These are phyloP conservation scores for Hydropotes inermis DNA, from an alignment of 2,113 vertebrate species.

Conservation along the genomic window DNA sequence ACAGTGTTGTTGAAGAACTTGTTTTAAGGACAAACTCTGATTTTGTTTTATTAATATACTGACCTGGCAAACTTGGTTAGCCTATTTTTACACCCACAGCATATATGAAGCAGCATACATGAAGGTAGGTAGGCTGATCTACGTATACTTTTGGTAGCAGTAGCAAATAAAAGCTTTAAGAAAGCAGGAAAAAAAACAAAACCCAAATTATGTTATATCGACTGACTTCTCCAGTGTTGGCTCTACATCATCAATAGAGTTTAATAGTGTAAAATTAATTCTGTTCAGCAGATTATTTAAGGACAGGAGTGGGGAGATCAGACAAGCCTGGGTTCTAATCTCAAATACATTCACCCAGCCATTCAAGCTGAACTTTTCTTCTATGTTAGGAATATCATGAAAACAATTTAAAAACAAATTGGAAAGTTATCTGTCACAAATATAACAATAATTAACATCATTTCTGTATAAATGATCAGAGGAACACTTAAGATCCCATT, in stretches of 20 bases:
- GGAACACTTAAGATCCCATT: not conserved
- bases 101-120: not conserved
- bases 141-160: not conserved
- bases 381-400: not conserved
- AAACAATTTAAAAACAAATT: not conserved
- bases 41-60: constrained; percentile 24
- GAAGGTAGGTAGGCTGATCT: not conserved
- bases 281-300: not conserved
- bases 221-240: not conserved
- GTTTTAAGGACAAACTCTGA: not conserved
- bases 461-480: not conserved
- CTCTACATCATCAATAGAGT: not conserved
- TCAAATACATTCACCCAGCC: not conserved
- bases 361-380: not conserved
- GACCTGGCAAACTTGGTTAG: not conserved
- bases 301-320: not conserved
- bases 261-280: not conserved
- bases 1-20: not conserved
- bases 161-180: not conserved
- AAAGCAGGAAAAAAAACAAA: not conserved
- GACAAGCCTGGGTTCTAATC: not conserved
- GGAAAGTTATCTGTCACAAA: not conserved
- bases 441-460: not conserved
- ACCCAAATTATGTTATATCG: not conserved
- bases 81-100: not conserved